phyloP scores from a whole-genome alignment of 2,797 vertebrate species.

The Psittacula derbiana region DNA sequence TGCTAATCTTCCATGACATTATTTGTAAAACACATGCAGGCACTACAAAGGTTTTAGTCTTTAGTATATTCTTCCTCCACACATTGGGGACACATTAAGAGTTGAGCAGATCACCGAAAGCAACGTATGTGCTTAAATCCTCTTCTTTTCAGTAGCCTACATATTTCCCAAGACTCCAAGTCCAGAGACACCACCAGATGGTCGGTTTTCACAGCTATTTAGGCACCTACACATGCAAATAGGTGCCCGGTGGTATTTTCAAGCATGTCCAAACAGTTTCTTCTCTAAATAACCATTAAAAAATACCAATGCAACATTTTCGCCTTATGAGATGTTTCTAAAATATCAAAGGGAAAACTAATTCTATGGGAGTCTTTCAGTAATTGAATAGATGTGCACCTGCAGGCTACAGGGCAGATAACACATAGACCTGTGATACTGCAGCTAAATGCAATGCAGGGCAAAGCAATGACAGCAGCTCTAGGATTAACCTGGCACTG shows the following conservation, averaged over 20 bases:
- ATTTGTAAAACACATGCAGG: neutral
- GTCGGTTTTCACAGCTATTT: slow-evolving; percentile 44
- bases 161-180: neutral
- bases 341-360: neutral
- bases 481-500: neutral
- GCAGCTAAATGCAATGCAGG: neutral
- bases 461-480: neutral
- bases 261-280: neutral
- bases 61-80: neutral
- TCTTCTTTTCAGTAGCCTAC: neutral
- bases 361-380: neutral
- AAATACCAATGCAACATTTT: neutral
- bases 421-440: neutral
- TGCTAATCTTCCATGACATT: neutral
- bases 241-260: slow-evolving; percentile 27
- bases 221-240: slow-evolving; percentile 53
- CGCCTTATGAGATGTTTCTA: neutral
- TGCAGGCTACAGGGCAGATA: neutral
- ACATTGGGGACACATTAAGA: neutral
- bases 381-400: neutral
- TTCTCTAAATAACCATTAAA: slow-evolving; percentile 31
- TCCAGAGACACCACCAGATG: slow-evolving; percentile 53
- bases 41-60: neutral
- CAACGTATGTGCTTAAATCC: neutral
- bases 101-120: neutral